These are phyloP conservation scores for Rhadina sibilatrix DNA, from an alignment of 2,113 vertebrate genomes.

Conservation along the genomic window DNA sequence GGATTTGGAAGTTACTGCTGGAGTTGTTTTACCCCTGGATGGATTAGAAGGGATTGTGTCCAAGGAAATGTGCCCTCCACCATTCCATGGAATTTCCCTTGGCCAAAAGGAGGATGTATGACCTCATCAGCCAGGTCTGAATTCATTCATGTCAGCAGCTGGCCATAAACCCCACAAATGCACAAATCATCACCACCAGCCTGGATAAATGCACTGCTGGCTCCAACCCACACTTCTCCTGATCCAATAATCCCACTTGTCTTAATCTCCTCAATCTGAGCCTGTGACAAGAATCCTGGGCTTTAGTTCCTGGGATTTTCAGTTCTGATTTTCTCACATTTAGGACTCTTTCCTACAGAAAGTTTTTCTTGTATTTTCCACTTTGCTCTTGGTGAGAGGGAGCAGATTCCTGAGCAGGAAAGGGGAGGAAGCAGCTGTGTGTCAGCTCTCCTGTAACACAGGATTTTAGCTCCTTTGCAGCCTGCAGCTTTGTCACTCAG, in stretches of 20 bases:
- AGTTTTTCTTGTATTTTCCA: not conserved
- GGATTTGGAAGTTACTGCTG: not conserved
- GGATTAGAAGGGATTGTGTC: fast-evolving
- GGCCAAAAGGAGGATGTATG: not conserved
- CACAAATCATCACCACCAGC: not conserved
- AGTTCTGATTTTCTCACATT: not conserved
- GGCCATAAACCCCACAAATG: not conserved
- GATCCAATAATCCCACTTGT: not conserved
- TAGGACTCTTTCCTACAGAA: not conserved
- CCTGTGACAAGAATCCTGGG: not conserved
- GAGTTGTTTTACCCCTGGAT: not conserved
- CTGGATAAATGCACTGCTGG: not conserved
- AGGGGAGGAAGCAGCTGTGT: not conserved
- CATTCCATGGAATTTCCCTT: not conserved
- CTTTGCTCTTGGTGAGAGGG: not conserved
- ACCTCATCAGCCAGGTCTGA: not conserved
- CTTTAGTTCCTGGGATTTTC: not conserved
- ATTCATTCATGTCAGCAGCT: not conserved
- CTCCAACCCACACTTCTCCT: not conserved
- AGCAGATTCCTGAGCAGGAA: not conserved
- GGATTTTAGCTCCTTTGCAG: not conserved
- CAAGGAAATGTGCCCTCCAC: not conserved
- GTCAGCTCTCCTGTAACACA: fast-evolving
- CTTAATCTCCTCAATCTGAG: fast-evolving
- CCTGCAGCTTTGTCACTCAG: not conserved